Evolutionary conservation across 2,888 invertebrate genomes (phyloP), one percentile per base, ranked within the genome.

Genomic region (Drosophila sordidapex): DNA sequence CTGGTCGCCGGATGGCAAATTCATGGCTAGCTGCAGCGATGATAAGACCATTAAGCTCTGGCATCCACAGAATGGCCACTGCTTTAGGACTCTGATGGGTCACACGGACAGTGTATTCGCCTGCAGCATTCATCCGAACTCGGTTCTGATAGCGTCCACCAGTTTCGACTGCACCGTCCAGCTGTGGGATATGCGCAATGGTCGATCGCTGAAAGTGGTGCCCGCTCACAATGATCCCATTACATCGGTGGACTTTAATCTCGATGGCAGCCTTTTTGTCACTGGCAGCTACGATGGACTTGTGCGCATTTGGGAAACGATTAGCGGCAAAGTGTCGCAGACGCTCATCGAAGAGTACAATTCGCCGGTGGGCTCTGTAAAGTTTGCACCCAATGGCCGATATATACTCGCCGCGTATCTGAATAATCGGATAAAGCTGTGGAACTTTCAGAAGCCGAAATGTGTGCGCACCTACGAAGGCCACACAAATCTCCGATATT

Each of bases 181-280:
- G 77, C 98, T 99, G 92, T 99, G 99, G 99, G 99, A 99, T 76
- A 99, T 99, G 1, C 95, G 97, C 92, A 98, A 98, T 81, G 99
- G 99, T 27, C 98, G 98, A 94, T 98, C 99, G 93, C 94, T 99
- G 74, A 99, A 99, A 94, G 98, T 98, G 1, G 94, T 99, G 88
- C 98, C 98, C 13, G 99, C 99, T 1, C 99, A 99, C 94, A 98
- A 99, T 13, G 99, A 99, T 94, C 99, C 99, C 67, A 99, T 99
- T 4, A 99, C 99, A 81, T 99, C 99, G 5, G 99, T 99, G 59
- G 98, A 99, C 94, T 99, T 99, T 91, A 99, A 99, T 93, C 96
- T 99, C 92, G 99, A 99, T 93, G 99, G 99, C 46, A 97, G 98
- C 48, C 95, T 99, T 52, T 99, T 99, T 93, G 99, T 99, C 35